Conservation (phyloP, 2,888 invertebrate species). For the Hydraecia micacea region DNA sequence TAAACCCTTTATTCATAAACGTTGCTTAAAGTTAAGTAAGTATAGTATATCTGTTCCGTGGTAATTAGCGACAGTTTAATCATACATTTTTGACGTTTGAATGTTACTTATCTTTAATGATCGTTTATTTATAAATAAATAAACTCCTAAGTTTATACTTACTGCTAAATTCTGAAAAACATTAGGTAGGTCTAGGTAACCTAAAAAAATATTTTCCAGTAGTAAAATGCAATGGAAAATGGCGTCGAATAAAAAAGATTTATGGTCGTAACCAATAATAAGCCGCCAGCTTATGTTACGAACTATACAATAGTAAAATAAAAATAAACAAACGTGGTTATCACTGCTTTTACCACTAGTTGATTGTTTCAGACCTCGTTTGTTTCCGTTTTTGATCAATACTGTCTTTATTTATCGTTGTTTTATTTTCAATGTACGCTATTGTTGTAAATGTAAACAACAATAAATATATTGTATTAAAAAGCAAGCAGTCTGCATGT, state of each 20-base stretch:
- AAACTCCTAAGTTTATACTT: no score
- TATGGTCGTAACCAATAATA: constrained; percentile 10
- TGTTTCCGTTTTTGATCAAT: constrained; percentile 27
- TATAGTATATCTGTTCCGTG: no score
- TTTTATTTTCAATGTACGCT: constrained; percentile 7
- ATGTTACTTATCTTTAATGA: background rate
- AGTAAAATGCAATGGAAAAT: constrained; percentile 17
- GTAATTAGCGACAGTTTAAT: background rate
- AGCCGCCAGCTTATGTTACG: background rate
- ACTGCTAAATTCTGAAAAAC: background rate
- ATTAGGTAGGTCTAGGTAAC: background rate
- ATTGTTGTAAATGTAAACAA: background rate
- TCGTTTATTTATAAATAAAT: background rate
- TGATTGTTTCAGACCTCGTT: constrained; percentile 26
- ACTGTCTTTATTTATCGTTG: constrained; percentile 1
- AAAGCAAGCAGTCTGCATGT: background rate
- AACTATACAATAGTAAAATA: constrained; percentile 5
- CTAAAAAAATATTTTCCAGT: background rate
- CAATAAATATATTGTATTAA: background rate
- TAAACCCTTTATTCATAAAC: background rate
- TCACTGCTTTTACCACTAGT: constrained; percentile 16
- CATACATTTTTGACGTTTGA: background rate
- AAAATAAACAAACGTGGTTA: constrained; percentile 20
- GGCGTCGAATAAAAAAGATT: constrained; percentile 20
- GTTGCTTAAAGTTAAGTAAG: background rate